Conservation (phyloP, 1,140 invertebrate species). For the Lysiphlebus fabarum region DNA sequence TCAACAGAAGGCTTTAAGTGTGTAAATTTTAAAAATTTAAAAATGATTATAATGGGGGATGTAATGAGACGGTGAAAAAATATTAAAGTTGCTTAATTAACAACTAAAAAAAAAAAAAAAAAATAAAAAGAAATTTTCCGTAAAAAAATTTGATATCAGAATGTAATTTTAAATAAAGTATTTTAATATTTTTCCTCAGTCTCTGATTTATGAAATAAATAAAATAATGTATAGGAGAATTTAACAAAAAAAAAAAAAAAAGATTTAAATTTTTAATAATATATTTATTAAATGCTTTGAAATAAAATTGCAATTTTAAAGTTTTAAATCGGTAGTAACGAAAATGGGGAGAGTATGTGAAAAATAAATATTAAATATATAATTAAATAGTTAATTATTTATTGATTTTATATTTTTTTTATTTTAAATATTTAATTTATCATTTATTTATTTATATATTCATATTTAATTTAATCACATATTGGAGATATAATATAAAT, state of each 20-base stretch:
- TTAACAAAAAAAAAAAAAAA: background rate
- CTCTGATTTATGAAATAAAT: background rate
- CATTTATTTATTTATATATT: too few species aligned
- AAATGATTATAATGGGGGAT: constrained; percentile 12
- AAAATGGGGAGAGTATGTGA: constrained; percentile 27
- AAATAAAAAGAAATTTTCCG: constrained; percentile 10
- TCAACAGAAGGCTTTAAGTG: constrained; percentile 28
- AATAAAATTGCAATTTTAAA: constrained; percentile 3
- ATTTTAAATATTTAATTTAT: background rate
- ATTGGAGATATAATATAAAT: constrained; percentile 31
- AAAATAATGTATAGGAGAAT: background rate
- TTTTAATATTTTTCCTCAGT: constrained; percentile 14
- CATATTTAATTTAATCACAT: background rate
- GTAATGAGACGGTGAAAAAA: background rate
- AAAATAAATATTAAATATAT: background rate
- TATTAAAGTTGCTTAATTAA: constrained; percentile 7
- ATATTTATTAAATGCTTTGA: constrained; percentile 8
- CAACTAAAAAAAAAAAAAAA: too few species aligned
- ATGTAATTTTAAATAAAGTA: background rate
- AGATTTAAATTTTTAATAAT: background rate
- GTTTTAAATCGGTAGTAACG: constrained; percentile 21
- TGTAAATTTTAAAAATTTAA: constrained; percentile 18
- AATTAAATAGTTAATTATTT: background rate
- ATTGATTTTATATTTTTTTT: background rate
- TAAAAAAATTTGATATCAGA: background rate